Percentiles rank a stretch among this genome's conserved stretches.
Evolutionary conservation across 92 coral and sea anemone genomes (phyloP).

Genomic region (Scolanthus callimorphus): DNA sequence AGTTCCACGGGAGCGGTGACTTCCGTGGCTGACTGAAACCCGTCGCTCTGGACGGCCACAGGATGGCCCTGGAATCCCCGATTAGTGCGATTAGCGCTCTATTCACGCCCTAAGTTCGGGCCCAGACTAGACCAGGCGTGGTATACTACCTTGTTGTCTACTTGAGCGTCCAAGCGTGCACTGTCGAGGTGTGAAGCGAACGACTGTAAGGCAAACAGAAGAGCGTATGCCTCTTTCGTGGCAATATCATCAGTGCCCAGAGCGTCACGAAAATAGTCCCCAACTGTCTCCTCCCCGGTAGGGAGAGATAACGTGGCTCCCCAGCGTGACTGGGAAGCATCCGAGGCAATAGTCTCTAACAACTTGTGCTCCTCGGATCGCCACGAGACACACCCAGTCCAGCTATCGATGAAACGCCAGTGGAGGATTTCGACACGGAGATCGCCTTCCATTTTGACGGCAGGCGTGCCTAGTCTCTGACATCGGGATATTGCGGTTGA

Average conservation of each 20-base stretch:
- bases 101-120: no score
- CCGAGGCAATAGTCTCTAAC: slow-evolving; percentile 8
- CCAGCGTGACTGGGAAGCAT: slow-evolving; percentile 21
- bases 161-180: slow-evolving; percentile 4
- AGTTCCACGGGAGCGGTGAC: slow-evolving; percentile 20
- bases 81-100: no score
- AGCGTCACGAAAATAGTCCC: slow-evolving; percentile 11
- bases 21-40: neutral
- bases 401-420: slow-evolving; percentile 31
- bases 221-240: no score
- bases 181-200: slow-evolving; percentile 11
- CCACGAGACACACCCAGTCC: slow-evolving; percentile 30
- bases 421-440: no score
- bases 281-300: slow-evolving; percentile 4
- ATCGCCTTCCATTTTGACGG: slow-evolving; percentile 16
- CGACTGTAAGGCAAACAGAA: slow-evolving; percentile 2
- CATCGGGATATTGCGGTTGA: slow-evolving; percentile 18
- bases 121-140: slow-evolving; percentile 7
- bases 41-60: slow-evolving; percentile 15
- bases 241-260: slow-evolving; percentile 2
- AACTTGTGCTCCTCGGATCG: slow-evolving; percentile 36
- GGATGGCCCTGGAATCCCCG: slow-evolving; percentile 9
- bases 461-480: slow-evolving; percentile 16
- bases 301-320: slow-evolving; percentile 20
- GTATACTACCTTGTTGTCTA: slow-evolving; percentile 13